A percentile compares a stretch with the other conserved stretches of the same genome.
Evolutionary conservation across 2,888 invertebrate species (phyloP).

Genomic region (Nymphalis urticae): DNA sequence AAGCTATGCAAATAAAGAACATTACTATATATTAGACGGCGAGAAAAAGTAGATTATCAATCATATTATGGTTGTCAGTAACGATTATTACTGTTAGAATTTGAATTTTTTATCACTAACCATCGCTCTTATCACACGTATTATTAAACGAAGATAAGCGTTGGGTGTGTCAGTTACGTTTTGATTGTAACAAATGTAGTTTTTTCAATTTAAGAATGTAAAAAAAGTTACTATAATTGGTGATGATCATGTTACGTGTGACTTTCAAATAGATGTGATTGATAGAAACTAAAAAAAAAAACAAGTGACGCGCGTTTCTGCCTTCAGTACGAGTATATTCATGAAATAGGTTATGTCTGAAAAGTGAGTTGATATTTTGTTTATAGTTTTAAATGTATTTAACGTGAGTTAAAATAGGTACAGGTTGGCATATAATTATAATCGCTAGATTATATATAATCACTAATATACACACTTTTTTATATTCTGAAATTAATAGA

Average conservation of each 20-base stretch:
- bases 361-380: conserved; percentile 31
- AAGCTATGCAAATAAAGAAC: background rate
- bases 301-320: conserved; percentile 1
- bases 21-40: no score
- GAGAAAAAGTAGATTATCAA: background rate
- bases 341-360: conserved; percentile 22
- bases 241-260: background rate
- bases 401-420: background rate
- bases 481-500: no score
- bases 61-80: background rate
- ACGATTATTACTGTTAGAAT: background rate
- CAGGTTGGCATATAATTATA: background rate
- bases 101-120: conserved; percentile 19
- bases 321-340: background rate
- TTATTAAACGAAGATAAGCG: conserved; percentile 28
- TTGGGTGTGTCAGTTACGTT: conserved; percentile 25
- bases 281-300: background rate
- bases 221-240: background rate
- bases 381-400: background rate
- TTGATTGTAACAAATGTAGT: background rate
- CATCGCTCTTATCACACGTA: conserved; percentile 31
- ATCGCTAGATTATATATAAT: background rate
- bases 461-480: no score
- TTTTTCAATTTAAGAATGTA: background rate
- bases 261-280: background rate